Base-by-base conservation (phyloP, 2,888 invertebrate species). In the Galeruca laticollis region DNA sequence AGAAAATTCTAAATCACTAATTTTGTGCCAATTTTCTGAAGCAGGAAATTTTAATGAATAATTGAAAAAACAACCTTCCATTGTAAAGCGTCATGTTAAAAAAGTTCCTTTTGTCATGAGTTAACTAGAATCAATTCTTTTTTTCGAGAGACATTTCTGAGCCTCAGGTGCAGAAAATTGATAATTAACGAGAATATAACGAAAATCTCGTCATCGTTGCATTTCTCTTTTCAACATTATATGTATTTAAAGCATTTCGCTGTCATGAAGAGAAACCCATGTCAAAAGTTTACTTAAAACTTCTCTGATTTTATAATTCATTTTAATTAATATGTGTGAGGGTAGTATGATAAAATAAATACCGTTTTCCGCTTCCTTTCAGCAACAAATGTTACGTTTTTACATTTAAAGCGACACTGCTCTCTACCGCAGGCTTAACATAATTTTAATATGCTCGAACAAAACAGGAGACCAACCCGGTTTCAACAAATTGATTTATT, bases 271-370 rank as follows among this genome's bases (percentile, higher is more conserved):
- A 26, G 62, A 69, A 59, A 66, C 62, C 66, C 69, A 66, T 21
- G 59, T 69, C 62, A 65, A 54, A 66, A 62, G 54, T 66, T 59
- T 43, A 40, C 11, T 20, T 5, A 15, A 40, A 54, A 63, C 65
- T 69, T 68, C 51, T 15, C 57, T 62, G 57, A 59, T 62, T 66
- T 66, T 49, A 62, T 72, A 52, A 69, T 67, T 66, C 52, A 20
- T 63, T 67, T 63, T 54, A 64, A 54, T 64, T 56, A 56, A 26
- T 64, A 26, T 26, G 18, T 47, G 47, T 47, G 47, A 9, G 47
- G 10, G 18, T 47, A 18, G 18, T 47, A 18, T 10, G 18, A 18
- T 47, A 18, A 47, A 15, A 47, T 18, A 15, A 47, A 18, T 18
- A 47, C 2, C 2, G 47, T 18, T 47, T 47, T 47, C 47, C 5